Conservation (phyloP, 2,797 vertebrate species). For the Thamnophis elegans region DNA sequence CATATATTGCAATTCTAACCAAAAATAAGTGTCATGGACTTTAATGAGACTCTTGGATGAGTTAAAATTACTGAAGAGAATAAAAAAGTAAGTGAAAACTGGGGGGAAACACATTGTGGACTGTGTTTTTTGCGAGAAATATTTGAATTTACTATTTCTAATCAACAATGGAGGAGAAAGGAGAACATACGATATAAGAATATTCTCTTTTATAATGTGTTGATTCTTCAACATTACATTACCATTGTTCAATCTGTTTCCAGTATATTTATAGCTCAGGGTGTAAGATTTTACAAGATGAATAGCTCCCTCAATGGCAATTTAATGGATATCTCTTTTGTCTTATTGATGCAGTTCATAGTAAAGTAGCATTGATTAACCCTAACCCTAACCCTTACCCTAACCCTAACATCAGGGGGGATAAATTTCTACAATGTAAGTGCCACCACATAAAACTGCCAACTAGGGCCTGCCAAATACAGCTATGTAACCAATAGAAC, state of each 20-base stretch:
- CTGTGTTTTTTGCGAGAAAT: neutral
- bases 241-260: neutral
- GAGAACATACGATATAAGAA: neutral
- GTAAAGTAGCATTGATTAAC: neutral
- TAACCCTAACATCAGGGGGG: no score
- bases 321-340: slow-evolving; percentile 5
- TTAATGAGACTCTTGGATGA: neutral
- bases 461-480: neutral
- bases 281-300: neutral
- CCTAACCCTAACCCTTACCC: no score
- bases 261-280: neutral
- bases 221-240: slow-evolving; percentile 13
- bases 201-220: slow-evolving; percentile 4
- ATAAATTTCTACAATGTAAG: neutral
- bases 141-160: neutral
- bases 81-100: neutral
- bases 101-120: neutral
- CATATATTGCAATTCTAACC: neutral
- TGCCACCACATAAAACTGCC: neutral
- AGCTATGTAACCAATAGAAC: neutral
- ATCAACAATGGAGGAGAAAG: neutral
- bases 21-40: neutral
- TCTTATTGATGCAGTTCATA: neutral
- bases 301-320: neutral
- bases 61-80: neutral